Evolutionary conservation across 1,140 invertebrate genomes (phyloP).

Genomic region (Schlechtendalia chinensis): DNA sequence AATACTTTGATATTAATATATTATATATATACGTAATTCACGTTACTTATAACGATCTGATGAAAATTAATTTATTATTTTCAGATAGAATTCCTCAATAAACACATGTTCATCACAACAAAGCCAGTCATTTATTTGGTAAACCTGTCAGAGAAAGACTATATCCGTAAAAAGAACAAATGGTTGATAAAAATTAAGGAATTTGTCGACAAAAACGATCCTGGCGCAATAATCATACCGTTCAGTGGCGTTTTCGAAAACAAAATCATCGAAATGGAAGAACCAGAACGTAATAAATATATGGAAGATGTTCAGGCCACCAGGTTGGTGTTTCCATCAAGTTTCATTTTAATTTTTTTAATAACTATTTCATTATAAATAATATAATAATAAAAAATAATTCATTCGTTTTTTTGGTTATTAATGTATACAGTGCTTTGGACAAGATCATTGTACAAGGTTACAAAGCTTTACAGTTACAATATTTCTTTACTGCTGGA

Average conservation of each 20-base stretch:
- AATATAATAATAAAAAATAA: no score
- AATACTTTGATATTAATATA: constrained; percentile 59
- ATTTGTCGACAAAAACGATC: constrained; percentile 97
- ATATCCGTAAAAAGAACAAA: constrained; percentile 98
- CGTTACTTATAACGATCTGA: constrained; percentile 15
- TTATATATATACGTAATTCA: neutral
- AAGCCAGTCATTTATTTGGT: constrained; percentile 98
- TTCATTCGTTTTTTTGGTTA: constrained; percentile 13
- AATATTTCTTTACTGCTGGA: constrained; percentile 97
- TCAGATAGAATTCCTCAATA: constrained; percentile 95
- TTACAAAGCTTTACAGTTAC: constrained; percentile 90
- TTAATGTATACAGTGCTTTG: constrained; percentile 72
- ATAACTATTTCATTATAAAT: no score
- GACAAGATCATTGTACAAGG: constrained; percentile 98
- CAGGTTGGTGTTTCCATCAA: constrained; percentile 63
- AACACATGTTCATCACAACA: constrained; percentile 95
- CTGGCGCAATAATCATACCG: constrained; percentile 87
- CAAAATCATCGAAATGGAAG: constrained; percentile 82
- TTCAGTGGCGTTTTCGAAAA: constrained; percentile 92
- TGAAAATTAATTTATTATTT: constrained; percentile 54
- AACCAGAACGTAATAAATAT: constrained; percentile 73
- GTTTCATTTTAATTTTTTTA: neutral
- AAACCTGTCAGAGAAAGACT: constrained; percentile 97
- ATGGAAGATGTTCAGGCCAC: constrained; percentile 76
- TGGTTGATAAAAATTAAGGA: constrained; percentile 98